phyloP scores from a whole-genome alignment of 2,797 vertebrate species.

The Neopelma chrysocephalum region DNA sequence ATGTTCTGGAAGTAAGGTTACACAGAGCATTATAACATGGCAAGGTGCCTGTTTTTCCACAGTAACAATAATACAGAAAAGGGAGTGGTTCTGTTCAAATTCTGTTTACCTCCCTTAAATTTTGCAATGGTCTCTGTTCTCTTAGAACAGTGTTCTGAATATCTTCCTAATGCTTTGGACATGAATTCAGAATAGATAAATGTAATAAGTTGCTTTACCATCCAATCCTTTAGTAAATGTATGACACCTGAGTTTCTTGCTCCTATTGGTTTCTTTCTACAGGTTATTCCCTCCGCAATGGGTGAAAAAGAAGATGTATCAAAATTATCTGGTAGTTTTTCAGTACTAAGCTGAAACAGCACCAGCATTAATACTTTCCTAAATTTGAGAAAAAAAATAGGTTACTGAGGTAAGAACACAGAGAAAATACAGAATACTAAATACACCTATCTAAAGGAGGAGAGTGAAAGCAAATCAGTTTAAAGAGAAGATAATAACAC shows the following conservation, averaged over 20 bases:
- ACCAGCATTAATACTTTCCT: not conserved
- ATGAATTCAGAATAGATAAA: not conserved
- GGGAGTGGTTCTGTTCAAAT: not conserved
- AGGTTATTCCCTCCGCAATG: not conserved
- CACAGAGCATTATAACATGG: not conserved
- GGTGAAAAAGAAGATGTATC: not conserved
- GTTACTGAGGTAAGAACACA: not conserved
- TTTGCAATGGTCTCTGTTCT: not conserved
- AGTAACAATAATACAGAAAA: not conserved
- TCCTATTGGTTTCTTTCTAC: not conserved
- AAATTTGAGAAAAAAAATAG: not conserved
- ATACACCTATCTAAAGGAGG: not conserved
- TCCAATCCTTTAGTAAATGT: not conserved
- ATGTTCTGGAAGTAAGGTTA: not conserved
- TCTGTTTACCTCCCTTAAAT: not conserved
- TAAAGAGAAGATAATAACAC: not conserved
- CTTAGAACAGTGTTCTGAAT: not conserved
- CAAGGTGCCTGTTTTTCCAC: not conserved
- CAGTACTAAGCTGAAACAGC: not conserved
- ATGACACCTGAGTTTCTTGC: not conserved
- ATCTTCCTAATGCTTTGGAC: not conserved
- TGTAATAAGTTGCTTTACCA: not conserved
- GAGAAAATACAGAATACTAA: not conserved
- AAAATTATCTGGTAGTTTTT: not conserved
- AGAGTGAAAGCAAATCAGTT: not conserved